Evolutionary conservation across 2,797 vertebrate species (phyloP).

Genomic region (Potorous gilbertii): DNA sequence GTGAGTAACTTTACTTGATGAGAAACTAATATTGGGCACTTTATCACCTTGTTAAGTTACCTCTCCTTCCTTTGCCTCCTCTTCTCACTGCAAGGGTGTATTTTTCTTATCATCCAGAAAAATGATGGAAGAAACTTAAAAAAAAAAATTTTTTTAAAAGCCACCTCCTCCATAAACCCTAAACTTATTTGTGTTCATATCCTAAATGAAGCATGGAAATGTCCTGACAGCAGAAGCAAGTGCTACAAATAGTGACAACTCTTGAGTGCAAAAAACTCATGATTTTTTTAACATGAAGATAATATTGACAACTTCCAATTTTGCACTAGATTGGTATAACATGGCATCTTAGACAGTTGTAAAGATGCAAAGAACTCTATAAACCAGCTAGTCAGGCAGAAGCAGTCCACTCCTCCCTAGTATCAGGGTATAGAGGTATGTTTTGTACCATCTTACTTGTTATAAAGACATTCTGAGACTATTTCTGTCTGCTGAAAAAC

Average conservation of each 20-base stretch:
- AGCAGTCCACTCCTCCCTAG: slow-evolving; percentile 17
- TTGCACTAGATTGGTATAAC: slow-evolving; percentile 32
- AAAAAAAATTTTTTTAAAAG: too few species aligned
- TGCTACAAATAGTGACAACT: slow-evolving; percentile 10
- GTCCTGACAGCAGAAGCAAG: slow-evolving; percentile 11
- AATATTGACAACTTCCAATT: slow-evolving; percentile 3
- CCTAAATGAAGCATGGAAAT: slow-evolving; percentile 12
- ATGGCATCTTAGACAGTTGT: background rate
- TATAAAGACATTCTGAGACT: slow-evolving; percentile 31
- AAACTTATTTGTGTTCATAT: background rate
- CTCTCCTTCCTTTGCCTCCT: background rate
- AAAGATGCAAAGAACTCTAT: background rate
- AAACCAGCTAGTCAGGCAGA: background rate
- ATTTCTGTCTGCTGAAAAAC: slow-evolving; percentile 37
- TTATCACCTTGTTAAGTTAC: background rate
- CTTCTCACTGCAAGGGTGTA: background rate
- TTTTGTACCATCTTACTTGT: slow-evolving; percentile 11
- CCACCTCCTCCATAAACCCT: background rate
- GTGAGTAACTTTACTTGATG: background rate
- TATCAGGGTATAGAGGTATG: background rate
- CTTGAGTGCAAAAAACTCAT: background rate
- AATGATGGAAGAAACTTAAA: slow-evolving; percentile 27
- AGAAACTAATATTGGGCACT: background rate
- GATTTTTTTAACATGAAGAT: slow-evolving; percentile 27
- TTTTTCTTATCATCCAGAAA: slow-evolving; percentile 9